Evolutionary conservation across 1,140 invertebrate genomes (phyloP).

Genomic region (Atta texana): DNA sequence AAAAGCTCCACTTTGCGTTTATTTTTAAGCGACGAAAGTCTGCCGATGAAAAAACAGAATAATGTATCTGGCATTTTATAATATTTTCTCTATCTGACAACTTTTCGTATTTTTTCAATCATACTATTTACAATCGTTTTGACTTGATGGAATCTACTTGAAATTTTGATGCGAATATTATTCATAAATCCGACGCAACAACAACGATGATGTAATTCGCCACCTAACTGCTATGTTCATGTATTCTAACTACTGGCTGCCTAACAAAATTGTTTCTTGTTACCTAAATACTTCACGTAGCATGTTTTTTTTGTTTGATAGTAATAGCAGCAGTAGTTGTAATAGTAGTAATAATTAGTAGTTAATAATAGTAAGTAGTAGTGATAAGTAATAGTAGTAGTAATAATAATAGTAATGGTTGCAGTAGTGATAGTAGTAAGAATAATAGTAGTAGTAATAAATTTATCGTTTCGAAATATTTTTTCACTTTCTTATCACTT

Average conservation of each 20-base stretch:
- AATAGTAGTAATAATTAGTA: constrained; percentile 62
- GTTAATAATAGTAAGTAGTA: constrained; percentile 75
- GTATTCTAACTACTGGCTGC: constrained; percentile 80
- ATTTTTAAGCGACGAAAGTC: constrained; percentile 55
- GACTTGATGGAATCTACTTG: constrained; percentile 60
- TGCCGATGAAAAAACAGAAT: constrained; percentile 71
- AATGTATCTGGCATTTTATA: constrained; percentile 42
- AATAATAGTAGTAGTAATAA: constrained; percentile 76
- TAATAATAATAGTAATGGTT: constrained; percentile 76
- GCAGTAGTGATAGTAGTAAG: constrained; percentile 74
- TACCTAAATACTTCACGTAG: constrained; percentile 74
- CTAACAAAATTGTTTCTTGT: constrained; percentile 78
- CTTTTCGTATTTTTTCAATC: neutral
- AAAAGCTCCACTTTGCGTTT: constrained; percentile 29
- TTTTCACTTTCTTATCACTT: constrained; percentile 45
- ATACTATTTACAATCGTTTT: constrained; percentile 46
- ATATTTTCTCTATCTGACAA: constrained; percentile 14
- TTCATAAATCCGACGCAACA: constrained; percentile 66
- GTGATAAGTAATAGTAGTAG: constrained; percentile 70
- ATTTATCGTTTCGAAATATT: constrained; percentile 71
- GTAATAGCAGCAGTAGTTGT: constrained; percentile 60
- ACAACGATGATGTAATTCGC: constrained; percentile 63
- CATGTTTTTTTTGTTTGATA: constrained; percentile 63
- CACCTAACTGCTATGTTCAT: constrained; percentile 67
- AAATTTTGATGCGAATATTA: constrained; percentile 69